Evolutionary conservation across 2,888 invertebrate species (phyloP).

Genomic region (Cephus runcator): DNA sequence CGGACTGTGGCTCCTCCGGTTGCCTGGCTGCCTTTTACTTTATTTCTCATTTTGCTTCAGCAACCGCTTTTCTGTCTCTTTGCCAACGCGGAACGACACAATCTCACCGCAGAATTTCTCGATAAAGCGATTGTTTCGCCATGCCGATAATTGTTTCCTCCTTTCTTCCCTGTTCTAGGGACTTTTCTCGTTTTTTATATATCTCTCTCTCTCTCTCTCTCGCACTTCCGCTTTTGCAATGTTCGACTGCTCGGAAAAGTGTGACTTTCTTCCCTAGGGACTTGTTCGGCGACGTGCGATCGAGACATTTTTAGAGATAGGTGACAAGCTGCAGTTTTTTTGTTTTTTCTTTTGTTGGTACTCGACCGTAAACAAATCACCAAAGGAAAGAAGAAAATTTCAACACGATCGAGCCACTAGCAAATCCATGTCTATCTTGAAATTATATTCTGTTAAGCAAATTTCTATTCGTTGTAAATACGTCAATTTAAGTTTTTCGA

Average conservation of each 20-base stretch:
- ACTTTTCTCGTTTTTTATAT: neutral
- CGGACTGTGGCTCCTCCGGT: neutral
- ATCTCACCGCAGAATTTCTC: neutral
- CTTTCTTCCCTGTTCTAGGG: neutral
- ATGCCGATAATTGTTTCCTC: neutral
- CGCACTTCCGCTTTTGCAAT: neutral
- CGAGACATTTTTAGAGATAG: neutral
- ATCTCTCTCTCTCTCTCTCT: neutral
- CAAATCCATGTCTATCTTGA: neutral
- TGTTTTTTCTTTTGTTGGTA: neutral
- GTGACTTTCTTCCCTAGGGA: neutral
- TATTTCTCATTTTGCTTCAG: neutral
- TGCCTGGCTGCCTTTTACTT: neutral
- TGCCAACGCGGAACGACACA: neutral
- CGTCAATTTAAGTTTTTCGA: neutral
- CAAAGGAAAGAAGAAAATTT: neutral
- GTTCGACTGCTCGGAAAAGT: neutral
- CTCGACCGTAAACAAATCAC: neutral
- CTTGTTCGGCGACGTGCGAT: neutral
- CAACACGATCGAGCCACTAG: neutral
- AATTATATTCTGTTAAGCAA: accelerated
- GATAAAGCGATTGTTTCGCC: neutral
- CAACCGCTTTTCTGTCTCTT: neutral
- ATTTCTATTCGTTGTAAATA: neutral
- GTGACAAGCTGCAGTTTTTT: neutral